These are phyloP conservation scores for Pasiphila rectangulata DNA, from an alignment of 2,888 invertebrate species.

Conservation along the genomic window DNA sequence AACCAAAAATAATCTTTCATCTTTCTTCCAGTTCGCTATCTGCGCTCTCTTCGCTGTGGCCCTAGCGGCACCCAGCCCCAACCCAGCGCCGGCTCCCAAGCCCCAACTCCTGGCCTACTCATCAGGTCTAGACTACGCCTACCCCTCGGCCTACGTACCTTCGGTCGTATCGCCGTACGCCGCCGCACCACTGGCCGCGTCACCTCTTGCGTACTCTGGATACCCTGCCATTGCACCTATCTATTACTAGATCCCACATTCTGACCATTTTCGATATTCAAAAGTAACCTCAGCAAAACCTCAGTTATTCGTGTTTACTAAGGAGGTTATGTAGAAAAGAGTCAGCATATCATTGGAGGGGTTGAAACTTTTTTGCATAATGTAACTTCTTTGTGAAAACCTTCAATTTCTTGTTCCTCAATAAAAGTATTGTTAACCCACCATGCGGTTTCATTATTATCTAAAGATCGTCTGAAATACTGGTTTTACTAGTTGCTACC, in stretches of 20 bases:
- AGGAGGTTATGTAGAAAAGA: no score
- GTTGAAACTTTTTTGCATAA: no score
- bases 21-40: constrained; percentile 64
- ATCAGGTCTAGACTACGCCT: constrained; percentile 53
- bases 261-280: background rate
- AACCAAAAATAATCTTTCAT: background rate
- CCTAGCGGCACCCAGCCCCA: constrained; percentile 66
- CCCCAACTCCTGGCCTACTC: constrained; percentile 52
- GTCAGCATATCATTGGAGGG: no score
- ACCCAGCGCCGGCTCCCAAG: constrained; percentile 45
- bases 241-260: constrained; percentile 9
- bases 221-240: constrained; percentile 32
- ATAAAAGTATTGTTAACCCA: no score
- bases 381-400: no score
- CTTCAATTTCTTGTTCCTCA: no score
- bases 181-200: constrained; percentile 38
- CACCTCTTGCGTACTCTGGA: constrained; percentile 48
- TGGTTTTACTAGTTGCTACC: no score
- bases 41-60: constrained; percentile 76
- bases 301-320: no score
- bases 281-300: background rate
- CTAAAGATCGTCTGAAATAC: no score
- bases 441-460: no score
- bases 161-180: constrained; percentile 50
- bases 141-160: constrained; percentile 42